Evolutionary conservation across 92 coral and sea anemone species (phyloP), one percentile per base, ranked within the genome.

Genomic region (Micromussa lordhowensis): DNA sequence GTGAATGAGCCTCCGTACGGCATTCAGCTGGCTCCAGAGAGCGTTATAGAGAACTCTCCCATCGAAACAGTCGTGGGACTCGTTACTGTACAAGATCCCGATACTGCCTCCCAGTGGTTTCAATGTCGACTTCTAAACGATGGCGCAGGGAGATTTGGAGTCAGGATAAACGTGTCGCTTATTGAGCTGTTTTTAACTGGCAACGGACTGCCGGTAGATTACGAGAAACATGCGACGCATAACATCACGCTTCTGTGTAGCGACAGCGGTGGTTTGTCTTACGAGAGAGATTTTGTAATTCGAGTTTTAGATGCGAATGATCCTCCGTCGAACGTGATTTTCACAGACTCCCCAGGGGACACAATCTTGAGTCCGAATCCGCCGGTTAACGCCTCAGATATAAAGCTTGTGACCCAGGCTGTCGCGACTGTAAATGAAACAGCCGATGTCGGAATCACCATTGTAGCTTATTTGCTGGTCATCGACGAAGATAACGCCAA

Each of bases 341-440:
- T 93, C 81, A 92, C 90, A 12, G 91, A 85, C 31, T 91, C 94
- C 4, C 89, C 34, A 16, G 96, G 96, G 48, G 94, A 93, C 40
- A 91, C 96, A 24, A 93, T 91, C 30, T 40, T 93, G 68, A 48
- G 78, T 51, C 94, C 94, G 36, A 75, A 87, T n/a, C 86, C 96
- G 22, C 96, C 92, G 19, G 66, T 29, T 19, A 91, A 85, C 78
- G 70, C 87, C 35, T 64, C 95, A 34, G 79, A 55, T 55, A 71
- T 87, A 24, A 90, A 84, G 29, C 61, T 88, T 24, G 72, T 90
- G 31, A 91, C 92, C 68, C 81, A 78, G 58, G 88, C 96, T 44
- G 69, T 91, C 2, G 94, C 87, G 63, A 91, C 94, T 48, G 94
- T 93, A 11, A 93, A 93, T 72, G 96, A 93, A 73, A 91, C 94